Evolutionary conservation across 92 coral and sea anemone genomes (phyloP).

Genomic region (Epizoanthus ramosus): DNA sequence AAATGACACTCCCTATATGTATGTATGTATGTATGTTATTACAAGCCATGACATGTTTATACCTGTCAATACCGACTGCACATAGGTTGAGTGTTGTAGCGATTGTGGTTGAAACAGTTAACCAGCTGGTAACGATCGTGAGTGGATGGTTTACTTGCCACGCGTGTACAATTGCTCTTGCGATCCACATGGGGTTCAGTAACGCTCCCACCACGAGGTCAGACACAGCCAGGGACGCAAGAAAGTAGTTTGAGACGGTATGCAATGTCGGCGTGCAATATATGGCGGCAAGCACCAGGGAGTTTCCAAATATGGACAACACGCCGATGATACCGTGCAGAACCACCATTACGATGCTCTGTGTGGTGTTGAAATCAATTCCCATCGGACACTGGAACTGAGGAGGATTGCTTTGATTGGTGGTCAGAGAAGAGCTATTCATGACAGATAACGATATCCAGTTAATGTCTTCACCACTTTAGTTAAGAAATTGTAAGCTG

Average conservation of each 20-base stretch:
- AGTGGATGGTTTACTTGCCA: conserved; percentile 32
- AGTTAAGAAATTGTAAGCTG: no score
- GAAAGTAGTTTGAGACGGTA: conserved; percentile 17
- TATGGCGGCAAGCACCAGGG: conserved; percentile 9
- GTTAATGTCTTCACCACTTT: no score
- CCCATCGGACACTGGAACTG: no score
- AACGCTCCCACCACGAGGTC: conserved; percentile 28
- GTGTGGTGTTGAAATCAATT: neutral
- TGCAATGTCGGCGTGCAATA: conserved; percentile 28
- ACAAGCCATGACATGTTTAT: neutral
- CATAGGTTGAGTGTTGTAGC: conserved; percentile 37
- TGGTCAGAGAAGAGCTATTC: no score
- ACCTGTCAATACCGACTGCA: conserved; percentile 42
- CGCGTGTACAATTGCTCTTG: conserved; percentile 24
- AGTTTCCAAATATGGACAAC: conserved; percentile 39
- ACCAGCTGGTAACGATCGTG: conserved; percentile 3
- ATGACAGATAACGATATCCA: no score
- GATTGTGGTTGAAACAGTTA: conserved; percentile 28
- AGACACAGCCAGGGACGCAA: conserved; percentile 27
- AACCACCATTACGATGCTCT: neutral
- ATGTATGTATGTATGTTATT: neutral
- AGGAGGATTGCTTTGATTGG: no score
- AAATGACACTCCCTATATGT: no score
- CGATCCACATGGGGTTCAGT: conserved; percentile 27
- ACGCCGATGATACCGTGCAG: conserved; percentile 16